Conservation (phyloP, 1,140 invertebrate genomes). For the Drosophila nikananu region DNA sequence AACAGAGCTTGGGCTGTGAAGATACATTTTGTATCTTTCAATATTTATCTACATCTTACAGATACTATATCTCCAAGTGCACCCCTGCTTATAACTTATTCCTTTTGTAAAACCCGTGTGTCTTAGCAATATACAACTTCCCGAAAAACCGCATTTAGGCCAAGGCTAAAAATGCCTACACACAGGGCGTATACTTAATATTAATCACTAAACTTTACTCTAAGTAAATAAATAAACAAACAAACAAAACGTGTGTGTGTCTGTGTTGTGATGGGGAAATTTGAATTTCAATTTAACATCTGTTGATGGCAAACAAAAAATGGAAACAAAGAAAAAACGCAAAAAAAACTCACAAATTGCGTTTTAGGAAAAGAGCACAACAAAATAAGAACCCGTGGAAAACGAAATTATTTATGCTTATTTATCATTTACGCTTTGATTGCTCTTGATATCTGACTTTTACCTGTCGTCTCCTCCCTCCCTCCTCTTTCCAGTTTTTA, state of each 20-base stretch:
- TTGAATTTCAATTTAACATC: constrained; percentile 46
- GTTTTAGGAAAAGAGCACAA: constrained; percentile 43
- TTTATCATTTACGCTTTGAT: constrained; percentile 81
- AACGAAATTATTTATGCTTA: constrained; percentile 75
- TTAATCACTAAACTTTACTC: constrained; percentile 33
- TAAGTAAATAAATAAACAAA: constrained; percentile 32
- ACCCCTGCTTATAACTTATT: constrained; percentile 25
- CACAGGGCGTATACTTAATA: constrained; percentile 46
- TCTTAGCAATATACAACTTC: constrained; percentile 30
- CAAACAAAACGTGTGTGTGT: neutral
- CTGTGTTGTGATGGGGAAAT: constrained; percentile 16
- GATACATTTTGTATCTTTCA: neutral
- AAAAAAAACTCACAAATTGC: constrained; percentile 56
- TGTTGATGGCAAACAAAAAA: constrained; percentile 35
- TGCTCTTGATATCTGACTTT: constrained; percentile 57
- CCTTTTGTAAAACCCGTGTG: constrained; percentile 28
- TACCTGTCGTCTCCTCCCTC: neutral
- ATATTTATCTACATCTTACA: neutral
- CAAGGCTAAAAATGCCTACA: constrained; percentile 20
- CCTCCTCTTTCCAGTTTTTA: constrained; percentile 5
- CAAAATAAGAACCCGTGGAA: neutral
- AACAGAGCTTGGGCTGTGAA: neutral
- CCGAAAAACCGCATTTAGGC: constrained; percentile 33
- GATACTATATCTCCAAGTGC: neutral
- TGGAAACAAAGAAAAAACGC: constrained; percentile 22